Evolutionary conservation across 2,113 vertebrate genomes (phyloP).

Genomic region (Scomber japonicus): DNA sequence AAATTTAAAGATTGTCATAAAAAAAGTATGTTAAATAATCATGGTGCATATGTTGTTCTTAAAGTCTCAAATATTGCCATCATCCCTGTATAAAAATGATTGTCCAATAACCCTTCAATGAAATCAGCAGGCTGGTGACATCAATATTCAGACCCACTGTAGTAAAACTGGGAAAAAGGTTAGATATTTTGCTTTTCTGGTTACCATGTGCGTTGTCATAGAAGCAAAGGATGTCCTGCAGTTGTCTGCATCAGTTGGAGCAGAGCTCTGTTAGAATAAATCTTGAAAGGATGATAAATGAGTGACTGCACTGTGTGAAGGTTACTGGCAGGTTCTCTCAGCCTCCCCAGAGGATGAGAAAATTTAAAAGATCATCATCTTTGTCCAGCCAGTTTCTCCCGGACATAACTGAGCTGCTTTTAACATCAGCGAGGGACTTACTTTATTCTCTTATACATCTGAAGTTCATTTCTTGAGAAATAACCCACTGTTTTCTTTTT

Average conservation of each 20-base stretch:
- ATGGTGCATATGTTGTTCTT: too few relatives aligned
- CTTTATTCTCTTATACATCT: conserved; percentile 18
- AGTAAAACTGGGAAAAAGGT: neutral
- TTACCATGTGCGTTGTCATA: neutral
- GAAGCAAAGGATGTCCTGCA: neutral
- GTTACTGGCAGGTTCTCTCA: neutral
- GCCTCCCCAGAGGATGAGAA: conserved; percentile 11
- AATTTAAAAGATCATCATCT: neutral
- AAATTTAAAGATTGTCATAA: too few relatives aligned
- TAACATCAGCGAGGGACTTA: conserved; percentile 21
- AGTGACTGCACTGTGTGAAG: neutral
- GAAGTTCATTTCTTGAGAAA: conserved; percentile 19
- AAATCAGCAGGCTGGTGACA: neutral
- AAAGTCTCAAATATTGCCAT: too few relatives aligned
- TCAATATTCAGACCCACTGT: neutral
- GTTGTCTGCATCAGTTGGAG: neutral
- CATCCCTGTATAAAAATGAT: too few relatives aligned
- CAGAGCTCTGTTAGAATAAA: neutral
- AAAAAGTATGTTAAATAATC: too few relatives aligned
- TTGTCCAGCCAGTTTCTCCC: conserved; percentile 3
- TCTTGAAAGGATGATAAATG: neutral
- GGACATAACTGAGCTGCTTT: conserved; percentile 56
- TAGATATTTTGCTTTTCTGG: neutral
- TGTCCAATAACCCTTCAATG: neutral
- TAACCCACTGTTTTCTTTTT: neutral